Conservation (phyloP, 2,888 invertebrate genomes). For the Eupelmus urozonus region DNA sequence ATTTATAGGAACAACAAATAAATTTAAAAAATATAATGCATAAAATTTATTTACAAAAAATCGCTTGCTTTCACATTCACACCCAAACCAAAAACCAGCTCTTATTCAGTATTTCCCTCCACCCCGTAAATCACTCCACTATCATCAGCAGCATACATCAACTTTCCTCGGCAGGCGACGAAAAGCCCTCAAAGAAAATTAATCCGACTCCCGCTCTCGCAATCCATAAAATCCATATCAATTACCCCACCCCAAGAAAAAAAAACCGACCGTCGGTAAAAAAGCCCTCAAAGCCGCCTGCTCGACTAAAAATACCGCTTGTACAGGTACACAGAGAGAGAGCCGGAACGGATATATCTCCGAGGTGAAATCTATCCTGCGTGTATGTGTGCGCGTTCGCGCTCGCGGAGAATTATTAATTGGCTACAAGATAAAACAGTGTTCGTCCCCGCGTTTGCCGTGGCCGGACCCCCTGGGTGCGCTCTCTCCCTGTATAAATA, state of each 20-base stretch:
- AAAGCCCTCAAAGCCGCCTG: not conserved
- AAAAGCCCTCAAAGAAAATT: too few species aligned
- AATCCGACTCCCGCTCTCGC: not conserved
- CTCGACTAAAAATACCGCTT: not conserved
- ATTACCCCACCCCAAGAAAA: not conserved
- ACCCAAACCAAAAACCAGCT: too few species aligned
- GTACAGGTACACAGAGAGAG: too few species aligned
- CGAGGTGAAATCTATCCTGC: conserved; percentile 18
- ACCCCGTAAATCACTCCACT: too few species aligned
- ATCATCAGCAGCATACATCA: too few species aligned
- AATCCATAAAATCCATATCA: not conserved
- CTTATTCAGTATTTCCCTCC: too few species aligned
- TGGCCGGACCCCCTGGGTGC: conserved; percentile 72
- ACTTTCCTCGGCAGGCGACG: too few species aligned
- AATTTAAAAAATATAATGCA: too few species aligned
- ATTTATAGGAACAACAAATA: too few species aligned
- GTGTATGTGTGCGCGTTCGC: not conserved
- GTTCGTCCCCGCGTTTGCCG: conserved; percentile 72
- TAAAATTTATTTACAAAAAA: too few species aligned
- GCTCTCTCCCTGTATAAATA: conserved; percentile 52
- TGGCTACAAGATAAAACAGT: conserved; percentile 76
- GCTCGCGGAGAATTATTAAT: conserved; percentile 74
- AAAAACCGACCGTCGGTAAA: not conserved
- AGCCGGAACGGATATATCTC: not conserved
- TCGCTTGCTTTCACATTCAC: too few species aligned